phyloP scores from a whole-genome alignment of 2,797 vertebrate genomes.

The Sebastes reedi region DNA sequence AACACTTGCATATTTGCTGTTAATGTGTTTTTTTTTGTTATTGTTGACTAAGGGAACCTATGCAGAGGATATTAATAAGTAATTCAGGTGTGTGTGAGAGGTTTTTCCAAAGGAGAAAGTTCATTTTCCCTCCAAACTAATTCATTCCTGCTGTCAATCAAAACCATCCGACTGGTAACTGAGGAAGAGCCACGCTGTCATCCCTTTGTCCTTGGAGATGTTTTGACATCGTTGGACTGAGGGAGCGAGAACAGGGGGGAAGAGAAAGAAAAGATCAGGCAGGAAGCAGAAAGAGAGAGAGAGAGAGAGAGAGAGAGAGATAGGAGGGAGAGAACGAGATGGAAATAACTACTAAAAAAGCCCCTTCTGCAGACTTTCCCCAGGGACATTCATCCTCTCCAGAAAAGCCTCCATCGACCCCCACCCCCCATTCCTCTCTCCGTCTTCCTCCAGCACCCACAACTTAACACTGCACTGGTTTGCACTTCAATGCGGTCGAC shows the following conservation, averaged over 20 bases:
- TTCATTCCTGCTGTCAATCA: conserved; percentile 60
- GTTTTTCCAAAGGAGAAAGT: conserved; percentile 18
- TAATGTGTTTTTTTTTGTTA: background rate
- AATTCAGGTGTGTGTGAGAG: conserved; percentile 17
- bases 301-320: background rate
- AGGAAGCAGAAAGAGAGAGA: conserved; percentile 54
- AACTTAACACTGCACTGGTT: conserved; percentile 69
- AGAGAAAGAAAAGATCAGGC: conserved; percentile 26
- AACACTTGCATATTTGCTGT: conserved; percentile 10
- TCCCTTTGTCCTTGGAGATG: background rate
- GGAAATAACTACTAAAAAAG: conserved; percentile 44
- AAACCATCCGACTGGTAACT: conserved; percentile 44
- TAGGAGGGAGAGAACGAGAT: conserved; percentile 2
- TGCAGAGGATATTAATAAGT: conserved; percentile 30
- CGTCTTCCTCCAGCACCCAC: conserved; percentile 63
- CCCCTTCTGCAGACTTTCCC: conserved; percentile 54
- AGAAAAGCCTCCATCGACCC: conserved; percentile 57
- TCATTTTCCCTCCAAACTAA: conserved; percentile 30
- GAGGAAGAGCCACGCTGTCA: conserved; percentile 41
- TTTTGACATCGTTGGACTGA: background rate
- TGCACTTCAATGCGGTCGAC: conserved; percentile 70
- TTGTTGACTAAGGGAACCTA: background rate
- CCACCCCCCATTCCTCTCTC: conserved; percentile 61
- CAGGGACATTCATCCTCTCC: conserved; percentile 68
- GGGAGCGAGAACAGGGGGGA: background rate